Conservation (phyloP, 2,113 vertebrate species). For the Mirza zaza region DNA sequence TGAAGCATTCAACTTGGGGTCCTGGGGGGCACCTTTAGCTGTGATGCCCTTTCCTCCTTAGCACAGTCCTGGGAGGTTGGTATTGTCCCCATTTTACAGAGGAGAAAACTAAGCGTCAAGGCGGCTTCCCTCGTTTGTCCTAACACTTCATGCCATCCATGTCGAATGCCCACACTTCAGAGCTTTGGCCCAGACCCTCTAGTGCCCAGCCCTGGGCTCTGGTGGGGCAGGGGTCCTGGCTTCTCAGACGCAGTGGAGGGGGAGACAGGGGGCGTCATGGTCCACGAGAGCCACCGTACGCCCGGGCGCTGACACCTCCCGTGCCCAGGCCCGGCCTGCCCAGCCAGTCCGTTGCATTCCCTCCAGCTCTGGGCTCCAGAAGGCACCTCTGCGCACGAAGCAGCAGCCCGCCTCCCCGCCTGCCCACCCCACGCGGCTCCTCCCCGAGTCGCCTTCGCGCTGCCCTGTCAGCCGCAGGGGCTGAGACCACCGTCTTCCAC, state of each 20-base stretch:
- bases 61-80: not conserved
- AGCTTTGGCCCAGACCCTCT: not conserved
- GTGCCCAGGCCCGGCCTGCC: not conserved
- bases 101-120: not conserved
- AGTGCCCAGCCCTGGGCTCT: not conserved
- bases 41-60: not conserved
- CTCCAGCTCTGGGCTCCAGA: not conserved
- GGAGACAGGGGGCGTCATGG: not conserved
- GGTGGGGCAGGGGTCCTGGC: not conserved
- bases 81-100: not conserved
- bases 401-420: not conserved
- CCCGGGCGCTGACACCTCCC: accelerated
- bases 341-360: not conserved
- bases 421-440: not conserved
- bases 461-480: not conserved
- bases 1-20: accelerated
- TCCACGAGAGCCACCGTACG: not conserved
- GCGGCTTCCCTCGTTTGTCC: not conserved
- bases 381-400: not conserved
- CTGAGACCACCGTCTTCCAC: not conserved
- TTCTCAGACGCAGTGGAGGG: not conserved
- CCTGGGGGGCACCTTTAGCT: not conserved
- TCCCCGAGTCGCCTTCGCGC: not conserved
- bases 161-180: not conserved
- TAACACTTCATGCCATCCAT: not conserved